Evolutionary conservation across 2,888 invertebrate genomes (phyloP).

Genomic region (Mythimna impura): DNA sequence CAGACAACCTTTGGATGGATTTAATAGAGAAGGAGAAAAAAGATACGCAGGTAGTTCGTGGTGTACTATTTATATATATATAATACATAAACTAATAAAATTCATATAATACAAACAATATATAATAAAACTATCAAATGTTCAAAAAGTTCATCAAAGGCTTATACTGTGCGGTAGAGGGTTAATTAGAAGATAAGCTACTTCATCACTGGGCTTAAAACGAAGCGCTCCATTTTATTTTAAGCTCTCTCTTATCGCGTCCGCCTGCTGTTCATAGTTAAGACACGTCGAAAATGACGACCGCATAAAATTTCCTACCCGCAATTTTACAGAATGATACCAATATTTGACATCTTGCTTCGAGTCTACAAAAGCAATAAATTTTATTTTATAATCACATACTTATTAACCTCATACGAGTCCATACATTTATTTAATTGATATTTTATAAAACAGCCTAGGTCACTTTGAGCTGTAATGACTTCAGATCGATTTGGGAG

Average conservation of each 20-base stretch:
- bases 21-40: too few relatives aligned
- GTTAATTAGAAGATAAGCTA: slow-evolving; percentile 29
- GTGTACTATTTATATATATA: too few relatives aligned
- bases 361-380: background rate
- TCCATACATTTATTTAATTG: too few relatives aligned
- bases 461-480: too few relatives aligned
- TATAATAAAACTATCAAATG: background rate
- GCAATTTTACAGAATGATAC: slow-evolving; percentile 9
- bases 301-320: slow-evolving; percentile 8
- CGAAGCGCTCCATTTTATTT: slow-evolving; percentile 23
- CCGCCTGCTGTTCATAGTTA: slow-evolving; percentile 8
- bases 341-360: slow-evolving; percentile 2
- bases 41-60: too few relatives aligned
- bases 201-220: slow-evolving; percentile 7
- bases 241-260: slow-evolving; percentile 20
- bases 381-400: slow-evolving; percentile 1
- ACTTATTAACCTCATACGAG: too few relatives aligned
- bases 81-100: too few relatives aligned
- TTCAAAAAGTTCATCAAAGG: too few relatives aligned
- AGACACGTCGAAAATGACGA: slow-evolving; percentile 1
- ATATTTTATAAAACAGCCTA: too few relatives aligned
- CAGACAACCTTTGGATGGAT: too few relatives aligned
- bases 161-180: slow-evolving; percentile 1
- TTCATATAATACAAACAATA: too few relatives aligned
- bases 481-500: too few relatives aligned